Conservation (phyloP, 2,888 invertebrate genomes). For the Tenthredo distinguenda region DNA sequence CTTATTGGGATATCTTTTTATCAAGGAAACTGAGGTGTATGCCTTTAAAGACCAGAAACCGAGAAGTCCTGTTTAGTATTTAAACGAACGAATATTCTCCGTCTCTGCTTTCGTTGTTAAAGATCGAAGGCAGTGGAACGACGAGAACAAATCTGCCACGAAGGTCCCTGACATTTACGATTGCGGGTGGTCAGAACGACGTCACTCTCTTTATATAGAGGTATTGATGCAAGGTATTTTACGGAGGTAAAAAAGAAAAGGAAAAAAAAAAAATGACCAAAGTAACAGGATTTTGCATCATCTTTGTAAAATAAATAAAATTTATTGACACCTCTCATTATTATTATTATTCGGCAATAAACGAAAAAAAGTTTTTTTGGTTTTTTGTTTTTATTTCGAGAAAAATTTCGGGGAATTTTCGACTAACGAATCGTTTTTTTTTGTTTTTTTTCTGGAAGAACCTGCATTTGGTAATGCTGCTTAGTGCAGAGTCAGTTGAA, state of each 20-base stretch:
- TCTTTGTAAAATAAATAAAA: background rate
- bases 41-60: background rate
- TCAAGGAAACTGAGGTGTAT: background rate
- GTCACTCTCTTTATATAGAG: conserved; percentile 62
- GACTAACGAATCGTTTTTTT: background rate
- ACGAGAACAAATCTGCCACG: conserved; percentile 41
- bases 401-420: background rate
- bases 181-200: conserved; percentile 55
- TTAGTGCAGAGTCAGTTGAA: background rate
- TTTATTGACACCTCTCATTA: conserved; percentile 37
- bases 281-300: conserved; percentile 28
- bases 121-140: conserved; percentile 22
- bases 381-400: background rate
- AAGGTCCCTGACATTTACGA: conserved; percentile 64
- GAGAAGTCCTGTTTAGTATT: background rate
- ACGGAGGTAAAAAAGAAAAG: background rate
- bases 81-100: background rate
- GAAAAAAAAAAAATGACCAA: background rate
- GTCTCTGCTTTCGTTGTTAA: conserved; percentile 20
- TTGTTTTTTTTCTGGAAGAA: background rate
- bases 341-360: background rate
- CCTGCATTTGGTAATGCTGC: background rate
- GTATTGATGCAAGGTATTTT: conserved; percentile 55
- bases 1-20: background rate
- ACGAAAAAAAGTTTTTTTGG: background rate